Evolutionary conservation across 2,797 vertebrate genomes (phyloP).

Genomic region (Syngnathus rostellatus): DNA sequence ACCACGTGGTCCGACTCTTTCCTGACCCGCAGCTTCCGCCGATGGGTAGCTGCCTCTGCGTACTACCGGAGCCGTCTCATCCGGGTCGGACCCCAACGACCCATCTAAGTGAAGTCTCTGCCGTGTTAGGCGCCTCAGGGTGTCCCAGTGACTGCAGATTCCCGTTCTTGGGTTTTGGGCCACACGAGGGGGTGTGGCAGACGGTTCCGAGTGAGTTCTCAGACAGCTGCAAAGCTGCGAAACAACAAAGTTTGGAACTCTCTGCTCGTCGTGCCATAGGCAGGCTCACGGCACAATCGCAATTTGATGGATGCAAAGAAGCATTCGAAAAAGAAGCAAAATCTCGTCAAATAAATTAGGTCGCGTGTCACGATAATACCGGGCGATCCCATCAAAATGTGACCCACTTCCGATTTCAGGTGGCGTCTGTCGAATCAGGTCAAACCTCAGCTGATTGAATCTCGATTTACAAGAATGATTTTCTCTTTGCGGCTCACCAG

Average conservation of each 20-base stretch:
- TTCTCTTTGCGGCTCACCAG: slow-evolving; percentile 72
- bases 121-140: slow-evolving; percentile 33
- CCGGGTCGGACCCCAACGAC: neutral
- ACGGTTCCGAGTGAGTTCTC: slow-evolving; percentile 7
- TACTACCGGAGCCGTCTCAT: neutral
- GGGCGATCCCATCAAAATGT: slow-evolving; percentile 13
- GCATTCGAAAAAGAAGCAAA: neutral
- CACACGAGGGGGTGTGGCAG: slow-evolving; percentile 22
- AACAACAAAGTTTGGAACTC: slow-evolving; percentile 25
- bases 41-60: slow-evolving; percentile 31
- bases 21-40: neutral
- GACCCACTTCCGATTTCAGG: neutral
- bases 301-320: neutral
- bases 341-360: neutral
- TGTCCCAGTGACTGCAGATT: slow-evolving; percentile 44
- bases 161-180: slow-evolving; percentile 20
- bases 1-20: neutral
- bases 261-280: neutral
- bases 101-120: slow-evolving; percentile 26
- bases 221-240: slow-evolving; percentile 26
- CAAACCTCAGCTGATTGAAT: neutral
- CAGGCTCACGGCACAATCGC: neutral
- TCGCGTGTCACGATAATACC: slow-evolving; percentile 1
- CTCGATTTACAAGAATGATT: neutral
- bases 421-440: neutral